Base-by-base conservation (phyloP, 2,888 invertebrate species). In the Andricus curvator region DNA sequence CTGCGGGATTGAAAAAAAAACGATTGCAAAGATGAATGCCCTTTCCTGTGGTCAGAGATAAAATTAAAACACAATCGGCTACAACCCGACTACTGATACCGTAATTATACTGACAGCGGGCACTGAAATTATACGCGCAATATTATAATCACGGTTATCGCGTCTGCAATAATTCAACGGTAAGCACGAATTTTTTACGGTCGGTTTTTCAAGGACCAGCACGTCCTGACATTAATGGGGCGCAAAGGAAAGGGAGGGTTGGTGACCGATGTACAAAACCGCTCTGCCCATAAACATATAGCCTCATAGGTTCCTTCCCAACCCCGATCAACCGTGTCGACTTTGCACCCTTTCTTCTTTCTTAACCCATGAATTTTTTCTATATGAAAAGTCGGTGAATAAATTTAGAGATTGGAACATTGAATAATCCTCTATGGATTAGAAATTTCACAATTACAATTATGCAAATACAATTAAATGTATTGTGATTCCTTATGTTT, bases 211-310 rank as follows among this genome's bases (percentile, higher is more conserved):
- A 74, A 51, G 70, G 51, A 48, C 70, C 74, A 74, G 33, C 56
- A 74, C 74, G 56, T 74, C 20, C 74, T 74, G 74, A 60, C 74
- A 74, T 74, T 74, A 74, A 74, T 74, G 74, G 56, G 33, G 51
- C 51, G 70, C 48, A 74, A 51, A 51, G 70, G 25, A 74, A 74
- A 74, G 25, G 33, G 51, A 51, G 51, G 51, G 70, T 74, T 74
- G 70, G 70, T 74, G 51, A 74, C 70, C 70, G 29, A 74, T 33
- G 70, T 74, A 74, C 51, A 56, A 74, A 81, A 83, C 83, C 81
- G 80, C 81, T 78, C 79, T 74, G 80, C 29, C 80, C 78, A 80
- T 84, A 84, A 84, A 84, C 84, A 81, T 79, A 79, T 78, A 78
- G 83, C 68, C 78, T 70, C 80, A 82, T 82, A 80, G 77, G 68